Evolutionary conservation across 1,140 invertebrate species (phyloP).

Genomic region (Centruroides sculpturatus): DNA sequence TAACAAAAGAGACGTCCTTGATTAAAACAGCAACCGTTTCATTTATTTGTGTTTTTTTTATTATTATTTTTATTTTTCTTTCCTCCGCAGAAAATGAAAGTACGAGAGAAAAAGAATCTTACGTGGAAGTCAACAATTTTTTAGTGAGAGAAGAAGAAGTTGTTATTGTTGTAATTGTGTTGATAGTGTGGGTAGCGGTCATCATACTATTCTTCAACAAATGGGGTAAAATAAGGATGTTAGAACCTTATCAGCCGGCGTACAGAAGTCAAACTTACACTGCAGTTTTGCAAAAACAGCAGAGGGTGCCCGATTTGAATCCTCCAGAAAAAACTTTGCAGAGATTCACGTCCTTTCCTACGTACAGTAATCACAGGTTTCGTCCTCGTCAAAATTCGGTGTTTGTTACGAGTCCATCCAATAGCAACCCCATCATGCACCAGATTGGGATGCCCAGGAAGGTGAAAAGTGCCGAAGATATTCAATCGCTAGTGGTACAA

Average conservation of each 20-base stretch:
- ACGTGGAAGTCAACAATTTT: conserved; percentile 26
- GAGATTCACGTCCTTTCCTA: neutral
- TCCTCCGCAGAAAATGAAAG: too few species aligned
- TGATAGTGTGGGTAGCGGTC: conserved; percentile 71
- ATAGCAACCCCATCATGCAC: conserved; percentile 11
- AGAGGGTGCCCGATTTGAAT: conserved; percentile 1
- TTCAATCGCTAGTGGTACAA: conserved; percentile 48
- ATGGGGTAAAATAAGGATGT: conserved; percentile 80
- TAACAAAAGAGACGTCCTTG: too few species aligned
- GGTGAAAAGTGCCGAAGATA: conserved; percentile 61
- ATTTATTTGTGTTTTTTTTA: too few species aligned
- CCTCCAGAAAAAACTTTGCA: conserved; percentile 6
- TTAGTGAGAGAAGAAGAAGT: conserved; percentile 66
- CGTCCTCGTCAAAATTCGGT: conserved; percentile 52
- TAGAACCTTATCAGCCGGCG: conserved; percentile 68
- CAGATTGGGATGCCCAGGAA: conserved; percentile 38
- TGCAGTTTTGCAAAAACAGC: conserved; percentile 5
- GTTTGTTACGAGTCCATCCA: conserved; percentile 51
- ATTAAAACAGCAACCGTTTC: too few species aligned
- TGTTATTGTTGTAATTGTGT: conserved; percentile 66
- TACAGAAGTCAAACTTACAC: conserved; percentile 40
- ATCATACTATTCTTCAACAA: conserved; percentile 70
- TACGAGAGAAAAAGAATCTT: neutral
- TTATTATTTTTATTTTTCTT: too few species aligned
- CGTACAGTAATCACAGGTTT: neutral